Conservation (phyloP, 2,888 invertebrate species). For the Drosophila picticornis region DNA sequence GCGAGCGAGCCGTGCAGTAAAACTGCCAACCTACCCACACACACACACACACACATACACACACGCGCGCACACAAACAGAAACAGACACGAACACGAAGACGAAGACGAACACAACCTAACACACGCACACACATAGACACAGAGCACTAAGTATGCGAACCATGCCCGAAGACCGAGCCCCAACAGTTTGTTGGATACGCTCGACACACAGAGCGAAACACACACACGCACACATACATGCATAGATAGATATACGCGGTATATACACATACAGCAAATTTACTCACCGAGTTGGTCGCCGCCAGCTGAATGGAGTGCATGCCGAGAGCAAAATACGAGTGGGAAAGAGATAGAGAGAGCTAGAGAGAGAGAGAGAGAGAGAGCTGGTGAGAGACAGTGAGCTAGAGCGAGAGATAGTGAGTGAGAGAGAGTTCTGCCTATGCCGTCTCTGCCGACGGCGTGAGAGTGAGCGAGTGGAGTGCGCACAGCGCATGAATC, state of each 20-base stretch:
- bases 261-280: conserved; percentile 41
- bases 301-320: conserved; percentile 52
- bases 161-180: conserved; percentile 48
- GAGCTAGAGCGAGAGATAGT: conserved; percentile 44
- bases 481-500: conserved; percentile 70
- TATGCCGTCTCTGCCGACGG: conserved; percentile 5
- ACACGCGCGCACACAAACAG: conserved; percentile 6
- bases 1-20: conserved; percentile 56
- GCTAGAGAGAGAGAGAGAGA: not conserved
- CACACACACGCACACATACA: conserved; percentile 13
- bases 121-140: conserved; percentile 6
- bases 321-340: conserved; percentile 32
- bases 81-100: conserved; percentile 8
- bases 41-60: conserved; percentile 14
- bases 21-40: conserved; percentile 65
- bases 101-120: conserved; percentile 7
- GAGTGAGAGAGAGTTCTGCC: conserved; percentile 40
- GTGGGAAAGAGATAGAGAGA: conserved; percentile 11
- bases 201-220: conserved; percentile 30
- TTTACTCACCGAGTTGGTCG: conserved; percentile 62
- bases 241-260: conserved; percentile 8
- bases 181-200: conserved; percentile 70
- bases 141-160: conserved; percentile 26
- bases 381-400: conserved; percentile 7
- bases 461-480: conserved; percentile 48